Conservation (phyloP, 2,888 invertebrate genomes). For the Mimachlamys varia region DNA sequence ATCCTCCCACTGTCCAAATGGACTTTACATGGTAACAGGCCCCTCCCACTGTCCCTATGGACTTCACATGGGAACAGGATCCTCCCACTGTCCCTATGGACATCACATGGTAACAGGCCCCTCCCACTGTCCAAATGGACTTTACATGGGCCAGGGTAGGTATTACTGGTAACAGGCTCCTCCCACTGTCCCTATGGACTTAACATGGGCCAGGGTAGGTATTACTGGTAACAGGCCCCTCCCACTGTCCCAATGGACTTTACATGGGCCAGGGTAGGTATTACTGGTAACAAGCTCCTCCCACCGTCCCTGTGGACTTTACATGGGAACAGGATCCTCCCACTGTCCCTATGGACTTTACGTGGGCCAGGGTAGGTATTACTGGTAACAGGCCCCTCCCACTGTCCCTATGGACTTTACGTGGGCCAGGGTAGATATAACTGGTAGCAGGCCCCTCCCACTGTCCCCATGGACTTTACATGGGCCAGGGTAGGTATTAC, state of each 20-base stretch:
- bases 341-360: constrained; percentile 99
- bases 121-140: constrained; percentile 99
- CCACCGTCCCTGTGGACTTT: too few relatives aligned
- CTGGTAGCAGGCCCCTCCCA: constrained; percentile 97
- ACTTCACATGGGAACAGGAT: constrained; percentile 93
- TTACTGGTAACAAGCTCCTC: too few relatives aligned
- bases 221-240: constrained; percentile 87
- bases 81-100: constrained; percentile 97
- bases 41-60: constrained; percentile 99
- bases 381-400: constrained; percentile 96
- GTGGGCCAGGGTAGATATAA: constrained; percentile 98
- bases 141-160: constrained; percentile 95
- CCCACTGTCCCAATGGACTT: constrained; percentile 99
- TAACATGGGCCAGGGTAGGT: too few relatives aligned
- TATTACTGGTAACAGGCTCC: constrained; percentile 84
- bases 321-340: constrained; percentile 99
- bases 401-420: constrained; percentile 99
- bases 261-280: too few relatives aligned
- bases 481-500: constrained; percentile 91
- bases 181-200: too few relatives aligned
- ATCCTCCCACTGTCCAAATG: constrained; percentile 99
- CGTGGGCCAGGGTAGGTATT: constrained; percentile 92
- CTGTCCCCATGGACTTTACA: constrained; percentile 99
- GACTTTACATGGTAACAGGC: constrained; percentile 97
- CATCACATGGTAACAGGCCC: constrained; percentile 95